These are phyloP conservation scores for Panurus biarmicus DNA, from an alignment of 2,113 vertebrate species.

Conservation along the genomic window DNA sequence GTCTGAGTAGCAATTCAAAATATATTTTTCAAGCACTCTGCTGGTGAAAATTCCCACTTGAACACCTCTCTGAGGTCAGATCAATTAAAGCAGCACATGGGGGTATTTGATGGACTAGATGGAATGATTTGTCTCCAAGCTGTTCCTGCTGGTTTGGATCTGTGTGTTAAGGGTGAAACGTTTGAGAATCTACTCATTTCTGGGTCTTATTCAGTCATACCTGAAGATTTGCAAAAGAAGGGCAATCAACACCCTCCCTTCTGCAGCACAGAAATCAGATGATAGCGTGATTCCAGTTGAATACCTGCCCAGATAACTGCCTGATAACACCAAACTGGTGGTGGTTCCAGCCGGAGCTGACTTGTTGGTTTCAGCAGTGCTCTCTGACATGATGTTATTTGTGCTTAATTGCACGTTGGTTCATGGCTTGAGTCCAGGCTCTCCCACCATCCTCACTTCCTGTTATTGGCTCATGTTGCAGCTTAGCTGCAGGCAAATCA, in stretches of 20 bases:
- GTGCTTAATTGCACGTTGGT: not conserved
- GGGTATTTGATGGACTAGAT: not conserved
- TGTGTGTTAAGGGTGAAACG: not conserved
- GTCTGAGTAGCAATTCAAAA: not conserved
- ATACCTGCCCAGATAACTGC: conserved; percentile 33
- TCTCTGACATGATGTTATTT: not conserved
- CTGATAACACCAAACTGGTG: conserved; percentile 10
- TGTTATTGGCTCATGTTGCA: not conserved
- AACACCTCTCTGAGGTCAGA: not conserved
- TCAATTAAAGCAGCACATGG: not conserved
- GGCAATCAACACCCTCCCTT: not conserved
- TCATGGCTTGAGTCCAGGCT: not conserved
- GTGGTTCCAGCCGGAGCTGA: conserved; percentile 44
- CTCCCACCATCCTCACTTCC: conserved; percentile 30
- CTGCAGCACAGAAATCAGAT: not conserved
- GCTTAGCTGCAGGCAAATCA: not conserved
- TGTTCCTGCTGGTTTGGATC: not conserved
- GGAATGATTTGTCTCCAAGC: not conserved
- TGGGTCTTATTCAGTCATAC: not conserved
- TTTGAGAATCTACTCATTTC: not conserved
- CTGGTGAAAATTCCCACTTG: not conserved
- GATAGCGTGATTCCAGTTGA: conserved; percentile 10
- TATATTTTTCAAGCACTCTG: not conserved
- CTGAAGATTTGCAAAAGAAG: not conserved
- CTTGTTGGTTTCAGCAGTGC: conserved; percentile 33